Conservation (phyloP, 2,888 invertebrate genomes). For the Gastrophysa polygoni region DNA sequence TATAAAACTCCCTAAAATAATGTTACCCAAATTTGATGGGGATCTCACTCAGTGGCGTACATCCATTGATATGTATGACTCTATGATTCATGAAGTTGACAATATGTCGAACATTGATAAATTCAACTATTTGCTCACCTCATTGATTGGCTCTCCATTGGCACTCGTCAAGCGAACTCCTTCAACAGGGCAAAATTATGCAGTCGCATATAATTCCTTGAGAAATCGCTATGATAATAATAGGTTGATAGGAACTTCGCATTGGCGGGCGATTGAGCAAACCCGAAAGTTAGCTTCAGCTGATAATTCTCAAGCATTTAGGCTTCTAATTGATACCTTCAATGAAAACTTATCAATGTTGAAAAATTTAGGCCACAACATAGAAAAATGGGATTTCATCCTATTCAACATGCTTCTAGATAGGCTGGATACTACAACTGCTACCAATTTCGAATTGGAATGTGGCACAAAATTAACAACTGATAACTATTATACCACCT, state of each 20-base stretch:
- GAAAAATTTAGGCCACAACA: no score
- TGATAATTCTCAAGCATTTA: background rate
- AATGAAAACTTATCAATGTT: background rate
- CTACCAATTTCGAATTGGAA: background rate
- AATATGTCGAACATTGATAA: no score
- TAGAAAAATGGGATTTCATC: background rate
- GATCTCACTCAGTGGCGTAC: background rate
- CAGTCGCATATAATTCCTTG: background rate
- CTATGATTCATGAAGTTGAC: no score
- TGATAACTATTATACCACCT: background rate
- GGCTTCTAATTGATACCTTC: background rate
- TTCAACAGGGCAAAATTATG: background rate
- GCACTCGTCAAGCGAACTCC: background rate
- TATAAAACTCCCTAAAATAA: no score
- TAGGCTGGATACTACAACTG: background rate
- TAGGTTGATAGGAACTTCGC: background rate
- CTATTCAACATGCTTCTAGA: background rate
- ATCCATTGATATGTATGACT: background rate
- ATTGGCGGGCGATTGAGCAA: background rate
- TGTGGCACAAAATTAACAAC: background rate
- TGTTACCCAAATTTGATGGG: no score
- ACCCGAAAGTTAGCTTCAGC: background rate
- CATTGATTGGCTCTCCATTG: no score
- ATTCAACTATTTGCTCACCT: no score
- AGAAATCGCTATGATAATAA: background rate